A percentile compares a stretch with the other conserved stretches of the same genome.
Evolutionary conservation across 2,888 invertebrate genomes (phyloP).

Genomic region (Ashinkailepas kermadecensis): DNA sequence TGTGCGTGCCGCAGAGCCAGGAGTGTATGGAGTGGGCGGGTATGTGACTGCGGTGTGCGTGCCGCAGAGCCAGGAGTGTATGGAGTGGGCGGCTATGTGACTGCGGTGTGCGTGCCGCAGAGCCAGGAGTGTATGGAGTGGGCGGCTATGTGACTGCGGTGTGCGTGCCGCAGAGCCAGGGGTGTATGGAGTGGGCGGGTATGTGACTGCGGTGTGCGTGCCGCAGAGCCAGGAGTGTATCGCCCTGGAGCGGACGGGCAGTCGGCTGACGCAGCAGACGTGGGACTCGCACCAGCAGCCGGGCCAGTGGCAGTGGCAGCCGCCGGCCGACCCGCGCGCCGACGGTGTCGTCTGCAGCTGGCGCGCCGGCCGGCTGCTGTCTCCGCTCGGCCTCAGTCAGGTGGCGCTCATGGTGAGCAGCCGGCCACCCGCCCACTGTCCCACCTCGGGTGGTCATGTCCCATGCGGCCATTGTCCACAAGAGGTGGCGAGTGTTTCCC

Average conservation of each 20-base stretch:
- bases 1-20: no score
- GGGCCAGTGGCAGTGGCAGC: slow-evolving; percentile 2
- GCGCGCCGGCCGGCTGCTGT: background rate
- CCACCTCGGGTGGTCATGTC: no score
- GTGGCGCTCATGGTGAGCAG: background rate
- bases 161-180: no score
- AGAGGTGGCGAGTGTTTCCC: no score
- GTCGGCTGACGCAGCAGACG: slow-evolving; percentile 6
- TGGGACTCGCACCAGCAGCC: slow-evolving; percentile 23
- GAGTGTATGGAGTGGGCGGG: no score
- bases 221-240: background rate
- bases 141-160: no score
- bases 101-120: background rate
- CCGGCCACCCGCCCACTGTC: background rate
- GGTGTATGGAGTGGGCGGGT: background rate
- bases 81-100: no score
- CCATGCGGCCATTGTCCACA: no score
- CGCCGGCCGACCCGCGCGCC: background rate
- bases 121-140: background rate
- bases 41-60: no score
- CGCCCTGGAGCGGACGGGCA: slow-evolving; percentile 8
- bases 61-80: no score
- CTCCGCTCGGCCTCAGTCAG: background rate
- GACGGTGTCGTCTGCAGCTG: background rate
- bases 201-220: background rate